Percentiles rank a stretch among this genome's conserved stretches.
Evolutionary conservation across 2,888 invertebrate genomes (phyloP).

Genomic region (Pyralis farinalis): DNA sequence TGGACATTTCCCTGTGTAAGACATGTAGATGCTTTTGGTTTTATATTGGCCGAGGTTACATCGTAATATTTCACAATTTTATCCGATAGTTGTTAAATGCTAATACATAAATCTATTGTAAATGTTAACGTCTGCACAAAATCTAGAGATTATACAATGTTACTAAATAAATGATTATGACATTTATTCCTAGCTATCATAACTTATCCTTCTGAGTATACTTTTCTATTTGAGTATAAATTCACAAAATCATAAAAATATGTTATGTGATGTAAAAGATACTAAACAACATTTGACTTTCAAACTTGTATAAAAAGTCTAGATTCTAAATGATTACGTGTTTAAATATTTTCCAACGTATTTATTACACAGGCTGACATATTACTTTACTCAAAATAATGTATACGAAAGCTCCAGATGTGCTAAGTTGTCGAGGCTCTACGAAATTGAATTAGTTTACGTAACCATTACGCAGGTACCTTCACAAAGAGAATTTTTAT

Average conservation of each 20-base stretch:
- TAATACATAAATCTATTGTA: too few species aligned
- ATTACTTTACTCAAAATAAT: background rate
- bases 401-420: slow-evolving; percentile 12
- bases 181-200: too few species aligned
- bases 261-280: background rate
- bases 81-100: too few species aligned
- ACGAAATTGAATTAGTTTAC: slow-evolving; percentile 28
- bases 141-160: too few species aligned
- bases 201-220: too few species aligned
- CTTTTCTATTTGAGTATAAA: background rate
- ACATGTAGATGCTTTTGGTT: background rate
- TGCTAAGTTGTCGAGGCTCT: slow-evolving; percentile 17
- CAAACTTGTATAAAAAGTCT: background rate
- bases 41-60: too few species aligned
- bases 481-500: slow-evolving; percentile 18
- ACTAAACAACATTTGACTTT: background rate
- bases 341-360: background rate
- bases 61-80: background rate
- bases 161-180: too few species aligned
- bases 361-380: slow-evolving; percentile 3
- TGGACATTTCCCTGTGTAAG: slow-evolving; percentile 2
- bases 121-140: too few species aligned
- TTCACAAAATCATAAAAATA: too few species aligned
- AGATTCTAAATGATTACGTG: background rate
- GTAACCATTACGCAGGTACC: slow-evolving; percentile 33